A percentile compares a stretch with the other conserved stretches of the same genome.
phyloP scores from a whole-genome alignment of 2,888 invertebrate species.

The Nasonovia ribisnigri region DNA sequence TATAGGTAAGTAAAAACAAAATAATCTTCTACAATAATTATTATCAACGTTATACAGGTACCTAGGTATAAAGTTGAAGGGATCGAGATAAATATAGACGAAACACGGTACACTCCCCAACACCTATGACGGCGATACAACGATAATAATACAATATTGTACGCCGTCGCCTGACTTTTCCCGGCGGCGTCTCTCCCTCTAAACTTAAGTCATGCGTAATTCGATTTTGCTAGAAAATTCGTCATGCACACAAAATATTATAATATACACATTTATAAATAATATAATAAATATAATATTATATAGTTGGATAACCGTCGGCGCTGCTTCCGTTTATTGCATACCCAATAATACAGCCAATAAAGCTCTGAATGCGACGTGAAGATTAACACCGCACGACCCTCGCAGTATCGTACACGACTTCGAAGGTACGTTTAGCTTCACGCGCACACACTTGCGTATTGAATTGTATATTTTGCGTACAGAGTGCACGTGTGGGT shows the following conservation, averaged over 20 bases:
- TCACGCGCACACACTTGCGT: not conserved
- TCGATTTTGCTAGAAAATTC: not conserved
- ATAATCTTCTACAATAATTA: not conserved
- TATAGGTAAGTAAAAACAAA: not conserved
- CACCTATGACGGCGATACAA: not conserved
- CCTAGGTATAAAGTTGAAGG: not conserved
- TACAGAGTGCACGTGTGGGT: not conserved
- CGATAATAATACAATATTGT: not conserved
- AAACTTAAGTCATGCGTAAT: not conserved
- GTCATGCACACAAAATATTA: not conserved
- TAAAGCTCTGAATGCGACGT: not conserved
- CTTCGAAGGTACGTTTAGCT: not conserved
- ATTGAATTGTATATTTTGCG: not conserved
- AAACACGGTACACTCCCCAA: not conserved
- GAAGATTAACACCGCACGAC: not conserved
- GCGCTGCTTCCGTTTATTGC: not conserved
- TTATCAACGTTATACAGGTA: not conserved
- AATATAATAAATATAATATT: not conserved
- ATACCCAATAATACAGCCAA: not conserved
- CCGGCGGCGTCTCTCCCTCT: not conserved
- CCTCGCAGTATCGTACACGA: not conserved
- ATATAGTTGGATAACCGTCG: not conserved
- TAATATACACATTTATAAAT: not conserved
- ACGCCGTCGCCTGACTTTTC: not conserved
- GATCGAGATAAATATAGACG: not conserved